Percentiles rank a stretch among this genome's conserved stretches.
These are phyloP conservation scores for Amiota mariae DNA, from an alignment of 2,888 invertebrate genomes.

Conservation along the genomic window DNA sequence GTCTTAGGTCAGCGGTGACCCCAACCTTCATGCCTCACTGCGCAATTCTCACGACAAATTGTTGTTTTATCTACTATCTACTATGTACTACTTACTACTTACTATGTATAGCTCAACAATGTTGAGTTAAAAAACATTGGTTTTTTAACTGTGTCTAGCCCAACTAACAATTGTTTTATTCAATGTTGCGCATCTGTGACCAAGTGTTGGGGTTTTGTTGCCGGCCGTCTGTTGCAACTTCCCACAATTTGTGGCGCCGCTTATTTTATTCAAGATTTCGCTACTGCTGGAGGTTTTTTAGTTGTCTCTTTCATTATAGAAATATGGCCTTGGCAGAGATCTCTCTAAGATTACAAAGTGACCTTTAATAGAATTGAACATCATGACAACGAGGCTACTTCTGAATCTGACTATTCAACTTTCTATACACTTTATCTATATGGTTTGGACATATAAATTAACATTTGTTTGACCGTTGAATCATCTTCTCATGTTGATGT, in stretches of 20 bases:
- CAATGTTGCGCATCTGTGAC: background rate
- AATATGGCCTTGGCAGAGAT: background rate
- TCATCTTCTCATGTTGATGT: too few relatives aligned
- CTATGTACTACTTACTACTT: conserved; percentile 5
- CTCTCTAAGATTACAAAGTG: background rate
- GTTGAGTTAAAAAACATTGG: too few relatives aligned
- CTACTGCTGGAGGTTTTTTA: background rate
- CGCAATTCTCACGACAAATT: conserved; percentile 33
- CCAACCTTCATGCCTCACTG: conserved; percentile 35
- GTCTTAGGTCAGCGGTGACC: conserved; percentile 29
- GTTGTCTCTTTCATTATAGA: background rate
- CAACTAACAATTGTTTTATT: background rate
- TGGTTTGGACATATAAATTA: too few relatives aligned
- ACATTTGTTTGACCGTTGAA: too few relatives aligned
- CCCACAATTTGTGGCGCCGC: conserved; percentile 4
- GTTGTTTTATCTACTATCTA: background rate
- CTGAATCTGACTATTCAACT: too few relatives aligned
- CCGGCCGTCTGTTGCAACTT: background rate
- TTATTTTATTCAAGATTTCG: background rate
- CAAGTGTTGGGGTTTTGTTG: background rate
- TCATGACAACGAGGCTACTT: too few relatives aligned
- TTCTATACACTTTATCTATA: too few relatives aligned
- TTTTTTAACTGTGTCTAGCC: background rate
- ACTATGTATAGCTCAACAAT: too few relatives aligned
- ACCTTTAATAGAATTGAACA: background rate